phyloP scores from a whole-genome alignment of 2,888 invertebrate genomes.

The Crepidodera aurea region DNA sequence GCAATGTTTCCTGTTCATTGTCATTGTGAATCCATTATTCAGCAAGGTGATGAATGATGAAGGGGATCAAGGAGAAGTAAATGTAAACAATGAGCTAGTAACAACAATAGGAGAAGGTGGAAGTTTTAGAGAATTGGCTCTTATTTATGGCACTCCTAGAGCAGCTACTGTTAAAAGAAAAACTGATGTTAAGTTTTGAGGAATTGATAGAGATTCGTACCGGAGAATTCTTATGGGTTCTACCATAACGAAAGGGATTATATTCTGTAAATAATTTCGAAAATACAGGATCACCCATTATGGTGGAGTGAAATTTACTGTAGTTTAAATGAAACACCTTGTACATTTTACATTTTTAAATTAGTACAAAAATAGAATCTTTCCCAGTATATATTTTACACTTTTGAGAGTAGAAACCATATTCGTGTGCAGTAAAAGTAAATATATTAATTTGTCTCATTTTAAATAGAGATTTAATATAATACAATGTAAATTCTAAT shows the following conservation, averaged over 20 bases:
- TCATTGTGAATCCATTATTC: conserved; percentile 93
- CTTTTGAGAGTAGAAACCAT: too few relatives aligned
- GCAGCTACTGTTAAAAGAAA: conserved; percentile 99
- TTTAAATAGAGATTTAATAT: too few relatives aligned
- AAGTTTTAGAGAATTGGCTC: conserved; percentile 97
- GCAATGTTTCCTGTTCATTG: conserved; percentile 99
- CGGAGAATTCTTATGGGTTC: conserved; percentile 94
- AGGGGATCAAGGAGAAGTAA: conserved; percentile 97
- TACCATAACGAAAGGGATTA: conserved; percentile 96
- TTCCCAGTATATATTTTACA: too few relatives aligned
- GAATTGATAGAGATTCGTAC: conserved; percentile 95
- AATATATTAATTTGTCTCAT: too few relatives aligned
- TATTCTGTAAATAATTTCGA: too few relatives aligned
- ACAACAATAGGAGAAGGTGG: conserved; percentile 97
- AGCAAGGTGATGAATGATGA: conserved; percentile 98
- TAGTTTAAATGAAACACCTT: too few relatives aligned
- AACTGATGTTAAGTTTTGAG: conserved; percentile 96
- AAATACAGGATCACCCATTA: too few relatives aligned
- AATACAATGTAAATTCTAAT: too few relatives aligned
- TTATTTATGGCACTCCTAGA: conserved; percentile 98
- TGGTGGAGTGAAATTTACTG: too few relatives aligned
- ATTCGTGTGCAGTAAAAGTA: too few relatives aligned
- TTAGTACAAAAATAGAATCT: too few relatives aligned
- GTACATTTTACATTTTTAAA: too few relatives aligned
- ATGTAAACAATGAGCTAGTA: conserved; percentile 89